Evolutionary conservation across 2,113 vertebrate genomes (phyloP), one percentile per base, ranked within the genome.

Genomic region (Corythaeola cristata): DNA sequence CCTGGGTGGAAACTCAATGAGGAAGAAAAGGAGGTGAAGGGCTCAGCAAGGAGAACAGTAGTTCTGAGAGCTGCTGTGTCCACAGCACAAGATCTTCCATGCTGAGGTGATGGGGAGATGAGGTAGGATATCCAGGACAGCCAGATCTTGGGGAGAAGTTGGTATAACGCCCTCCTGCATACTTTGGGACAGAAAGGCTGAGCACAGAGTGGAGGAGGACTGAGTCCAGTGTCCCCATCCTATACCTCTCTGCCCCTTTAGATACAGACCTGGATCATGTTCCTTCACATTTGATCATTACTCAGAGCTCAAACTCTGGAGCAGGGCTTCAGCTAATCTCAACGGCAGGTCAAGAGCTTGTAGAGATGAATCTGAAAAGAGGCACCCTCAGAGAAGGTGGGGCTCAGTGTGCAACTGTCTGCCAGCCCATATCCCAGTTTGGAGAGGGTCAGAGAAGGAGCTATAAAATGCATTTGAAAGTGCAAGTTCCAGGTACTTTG

Each of bases 351-450:
- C 15, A 77, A 69, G 71, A 64, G 23, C 18, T 64, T 77, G 63
- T 37, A n/a, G 67, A 94, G 76, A 49, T 11, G 27, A n/a, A 23
- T 4, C 21, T 66, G 66, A 41, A 19, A 39, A 59, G 69, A 63
- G 24, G 18, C 19, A 86, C 14, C 4, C 17, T 62, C 33, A 49
- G 66, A 56, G 30, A 27, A 78, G 15, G 13, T 28, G 24, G 11
- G 37, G 39, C 41, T 47, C 8, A 0, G 6, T 23, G 37, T 63
- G 56, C 0, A 4, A 30, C 17, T 1, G 0, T 60, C 62, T 89
- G 37, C 59, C 49, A 77, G 66, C 26, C 45, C 35, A 16, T 28
- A 69, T 19, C 50, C 18, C 56, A 44, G 24, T 52, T 41, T 47
- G 60, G 60, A 78, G 39, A 63, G 15, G 47, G 19, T 2, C 1